phyloP scores from a whole-genome alignment of 2,888 invertebrate species.

The Polyploca ridens region DNA sequence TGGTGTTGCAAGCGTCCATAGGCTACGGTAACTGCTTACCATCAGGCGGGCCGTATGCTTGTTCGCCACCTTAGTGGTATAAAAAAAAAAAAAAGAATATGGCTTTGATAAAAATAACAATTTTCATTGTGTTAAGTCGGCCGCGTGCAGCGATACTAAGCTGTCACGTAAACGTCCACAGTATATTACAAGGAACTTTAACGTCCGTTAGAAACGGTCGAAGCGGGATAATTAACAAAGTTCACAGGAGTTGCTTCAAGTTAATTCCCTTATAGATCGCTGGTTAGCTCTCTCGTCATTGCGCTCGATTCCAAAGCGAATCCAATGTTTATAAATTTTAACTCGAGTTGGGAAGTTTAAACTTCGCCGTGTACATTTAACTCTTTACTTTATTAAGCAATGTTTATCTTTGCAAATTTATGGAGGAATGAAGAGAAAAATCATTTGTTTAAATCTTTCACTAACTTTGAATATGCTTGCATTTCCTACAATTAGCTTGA shows the following conservation, averaged over 20 bases:
- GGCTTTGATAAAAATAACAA: slow-evolving; percentile 18
- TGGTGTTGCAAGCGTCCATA: no score
- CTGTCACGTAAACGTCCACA: slow-evolving; percentile 36
- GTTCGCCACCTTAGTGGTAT: no score
- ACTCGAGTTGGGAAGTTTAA: neutral
- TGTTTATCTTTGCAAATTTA: neutral
- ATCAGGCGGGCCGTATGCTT: no score
- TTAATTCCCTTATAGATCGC: slow-evolving; percentile 52
- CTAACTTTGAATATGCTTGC: no score
- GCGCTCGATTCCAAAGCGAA: slow-evolving; percentile 12
- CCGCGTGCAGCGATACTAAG: slow-evolving; percentile 27
- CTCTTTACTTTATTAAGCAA: slow-evolving; percentile 6
- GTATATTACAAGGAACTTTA: slow-evolving; percentile 35
- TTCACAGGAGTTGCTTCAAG: slow-evolving; percentile 43
- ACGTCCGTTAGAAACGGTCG: slow-evolving; percentile 34
- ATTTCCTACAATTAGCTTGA: neutral
- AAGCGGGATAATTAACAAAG: slow-evolving; percentile 65
- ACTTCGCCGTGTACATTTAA: slow-evolving; percentile 9
- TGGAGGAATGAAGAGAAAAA: neutral
- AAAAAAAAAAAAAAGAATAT: no score
- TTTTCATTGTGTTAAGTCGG: slow-evolving; percentile 17
- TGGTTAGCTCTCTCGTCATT: slow-evolving; percentile 31
- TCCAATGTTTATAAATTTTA: slow-evolving; percentile 14
- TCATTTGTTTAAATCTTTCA: neutral
- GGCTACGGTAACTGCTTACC: no score